Conservation (phyloP, 2,113 vertebrate species). For the Ptilorrhoa leucosticta region DNA sequence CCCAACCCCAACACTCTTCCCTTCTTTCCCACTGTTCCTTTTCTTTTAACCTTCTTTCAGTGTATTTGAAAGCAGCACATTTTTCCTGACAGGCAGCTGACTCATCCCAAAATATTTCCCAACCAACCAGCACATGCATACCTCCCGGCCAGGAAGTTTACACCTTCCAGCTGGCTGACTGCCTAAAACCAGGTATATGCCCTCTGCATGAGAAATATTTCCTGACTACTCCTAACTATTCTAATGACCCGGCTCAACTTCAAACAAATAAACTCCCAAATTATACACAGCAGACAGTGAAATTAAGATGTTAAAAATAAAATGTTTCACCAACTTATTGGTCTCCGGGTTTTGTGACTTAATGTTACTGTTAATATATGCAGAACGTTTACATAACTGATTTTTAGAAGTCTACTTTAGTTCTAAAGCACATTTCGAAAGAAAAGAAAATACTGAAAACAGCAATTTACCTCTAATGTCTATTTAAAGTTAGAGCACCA, state of each 20-base stretch:
- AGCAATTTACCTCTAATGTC: neutral
- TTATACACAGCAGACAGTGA: neutral
- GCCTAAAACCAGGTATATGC: conserved; percentile 20
- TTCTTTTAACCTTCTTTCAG: neutral
- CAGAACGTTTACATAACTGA: neutral
- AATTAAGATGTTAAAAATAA: neutral
- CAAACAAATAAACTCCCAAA: neutral
- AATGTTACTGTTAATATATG: neutral
- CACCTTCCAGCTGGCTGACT: conserved; percentile 26
- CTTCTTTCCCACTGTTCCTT: neutral
- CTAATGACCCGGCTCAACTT: neutral
- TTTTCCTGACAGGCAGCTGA: conserved; percentile 30
- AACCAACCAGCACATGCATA: neutral
- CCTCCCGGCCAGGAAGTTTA: conserved; percentile 52
- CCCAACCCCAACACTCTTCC: rapidly evolving
- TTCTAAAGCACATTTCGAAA: neutral
- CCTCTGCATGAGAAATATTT: conserved; percentile 14
- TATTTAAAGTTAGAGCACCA: neutral
- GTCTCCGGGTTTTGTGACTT: neutral
- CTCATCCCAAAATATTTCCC: neutral
- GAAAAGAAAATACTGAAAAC: neutral
- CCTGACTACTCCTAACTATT: neutral
- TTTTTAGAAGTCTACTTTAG: neutral
- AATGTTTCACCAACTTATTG: neutral
- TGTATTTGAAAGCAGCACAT: neutral